Evolutionary conservation across 53 echinoderm and acorn worm species (phyloP).

Genomic region (Crossaster papposus): DNA sequence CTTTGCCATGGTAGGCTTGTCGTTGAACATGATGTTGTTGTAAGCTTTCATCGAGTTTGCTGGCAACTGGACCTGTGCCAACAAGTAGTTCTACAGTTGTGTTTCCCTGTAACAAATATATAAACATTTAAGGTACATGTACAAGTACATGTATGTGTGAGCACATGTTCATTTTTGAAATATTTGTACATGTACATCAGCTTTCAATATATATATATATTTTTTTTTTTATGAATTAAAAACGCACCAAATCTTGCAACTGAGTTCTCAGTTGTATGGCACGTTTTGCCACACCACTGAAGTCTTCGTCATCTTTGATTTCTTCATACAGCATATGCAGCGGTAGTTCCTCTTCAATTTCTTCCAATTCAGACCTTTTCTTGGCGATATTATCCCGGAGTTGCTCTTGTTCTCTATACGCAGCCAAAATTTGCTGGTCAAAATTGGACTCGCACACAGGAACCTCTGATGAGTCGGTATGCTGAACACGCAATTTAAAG

Average conservation of each 20-base stretch:
- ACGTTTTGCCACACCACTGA: neutral
- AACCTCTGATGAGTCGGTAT: neutral
- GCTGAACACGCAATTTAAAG: slow-evolving; percentile 32
- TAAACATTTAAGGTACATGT: neutral
- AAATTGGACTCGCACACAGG: neutral
- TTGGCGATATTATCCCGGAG: neutral
- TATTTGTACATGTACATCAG: neutral
- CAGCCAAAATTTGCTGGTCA: slow-evolving; percentile 8
- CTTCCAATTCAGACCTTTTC: neutral
- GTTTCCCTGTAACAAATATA: slow-evolving; percentile 9
- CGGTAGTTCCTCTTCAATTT: slow-evolving; percentile 32
- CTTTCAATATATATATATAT: neutral
- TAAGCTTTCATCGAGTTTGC: neutral
- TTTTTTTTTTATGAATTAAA: neutral
- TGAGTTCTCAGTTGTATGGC: slow-evolving; percentile 1
- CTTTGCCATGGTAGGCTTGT: slow-evolving; percentile 47
- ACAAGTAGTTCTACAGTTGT: neutral
- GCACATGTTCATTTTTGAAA: too few species aligned
- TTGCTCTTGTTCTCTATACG: neutral
- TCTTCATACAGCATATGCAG: neutral
- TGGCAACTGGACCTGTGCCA: slow-evolving; percentile 31
- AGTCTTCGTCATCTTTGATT: neutral
- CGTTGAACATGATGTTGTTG: slow-evolving; percentile 9
- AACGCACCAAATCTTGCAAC: slow-evolving; percentile 7
- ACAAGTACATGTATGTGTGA: neutral